Percentiles rank a stretch among this genome's conserved stretches.
Evolutionary conservation across 2,888 invertebrate genomes (phyloP).

Genomic region (Phaedon cochleariae): DNA sequence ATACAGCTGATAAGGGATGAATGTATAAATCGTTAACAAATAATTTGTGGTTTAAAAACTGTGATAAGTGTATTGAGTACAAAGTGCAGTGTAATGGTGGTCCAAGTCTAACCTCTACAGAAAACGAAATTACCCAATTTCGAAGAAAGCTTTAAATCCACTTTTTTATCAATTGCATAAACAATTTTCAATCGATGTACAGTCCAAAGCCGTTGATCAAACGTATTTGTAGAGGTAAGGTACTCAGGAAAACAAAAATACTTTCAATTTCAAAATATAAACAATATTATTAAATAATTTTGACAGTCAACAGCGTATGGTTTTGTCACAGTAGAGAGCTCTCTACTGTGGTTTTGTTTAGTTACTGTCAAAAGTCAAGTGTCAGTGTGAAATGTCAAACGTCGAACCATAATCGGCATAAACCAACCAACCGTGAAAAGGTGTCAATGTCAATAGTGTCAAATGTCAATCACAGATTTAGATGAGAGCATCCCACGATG

Average conservation of each 20-base stretch:
- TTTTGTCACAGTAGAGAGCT: too few relatives aligned
- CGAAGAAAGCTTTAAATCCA: slow-evolving; percentile 31
- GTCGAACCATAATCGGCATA: too few relatives aligned
- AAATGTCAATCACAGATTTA: too few relatives aligned
- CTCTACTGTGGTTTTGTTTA: too few relatives aligned
- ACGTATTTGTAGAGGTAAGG: not conserved
- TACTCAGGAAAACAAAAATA: too few relatives aligned
- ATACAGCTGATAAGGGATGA: slow-evolving; percentile 32
- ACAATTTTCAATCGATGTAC: not conserved
- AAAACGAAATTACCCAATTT: not conserved
- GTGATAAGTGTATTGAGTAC: slow-evolving; percentile 41
- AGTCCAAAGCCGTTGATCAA: not conserved
- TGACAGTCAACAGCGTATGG: too few relatives aligned
- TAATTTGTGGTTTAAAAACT: slow-evolving; percentile 26
- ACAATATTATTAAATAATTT: slow-evolving; percentile 29
- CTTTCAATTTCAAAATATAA: slow-evolving; percentile 11
- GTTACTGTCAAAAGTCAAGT: too few relatives aligned
- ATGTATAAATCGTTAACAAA: slow-evolving; percentile 34
- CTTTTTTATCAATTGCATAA: slow-evolving; percentile 23
- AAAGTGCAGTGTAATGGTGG: slow-evolving; percentile 47
- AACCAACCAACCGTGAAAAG: too few relatives aligned
- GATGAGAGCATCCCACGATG: too few relatives aligned
- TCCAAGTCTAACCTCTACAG: slow-evolving; percentile 44
- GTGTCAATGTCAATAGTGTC: too few relatives aligned
- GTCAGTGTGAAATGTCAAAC: slow-evolving; percentile 45